Base-by-base conservation (phyloP, 2,888 invertebrate genomes). In the Synanthedon formicaeformis region DNA sequence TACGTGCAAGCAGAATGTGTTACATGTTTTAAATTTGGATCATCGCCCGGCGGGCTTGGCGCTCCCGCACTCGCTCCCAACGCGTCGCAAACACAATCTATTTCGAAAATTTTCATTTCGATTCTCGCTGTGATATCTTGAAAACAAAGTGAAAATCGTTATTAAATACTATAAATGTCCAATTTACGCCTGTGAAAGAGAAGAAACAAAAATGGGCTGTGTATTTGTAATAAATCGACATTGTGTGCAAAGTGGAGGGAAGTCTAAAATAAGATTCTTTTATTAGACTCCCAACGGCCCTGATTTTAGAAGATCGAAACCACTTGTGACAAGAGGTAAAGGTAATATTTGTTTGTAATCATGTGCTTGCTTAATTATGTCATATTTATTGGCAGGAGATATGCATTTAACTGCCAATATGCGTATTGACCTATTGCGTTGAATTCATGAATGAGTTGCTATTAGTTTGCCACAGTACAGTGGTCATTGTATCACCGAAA, bases 21-120 rank as follows among this genome's bases (percentile, higher is more conserved):
- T 79, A 75, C 75, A 71, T 74, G 82, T 75, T 81, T 78, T 80
- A 81, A 76, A 73, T 79, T 85, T 87, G 86, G 87, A 83, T 67
- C 81, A 54, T 55, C 73, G 87, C 87, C 87, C 82, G 77, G 76
- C 67, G 65, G 62, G 73, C 66, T 75, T 69, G 71, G 74, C 78
- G 73, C 66, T 72, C 70, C 66, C 60, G 65, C 63, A 67, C 66
- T 67, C 76, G 76, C 78, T 81, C 66, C 66, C 62, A 63, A 62
- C 63, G 71, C 71, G 72, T 66, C 67, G 59, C 64, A 72, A 72
- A 72, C 64, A 62, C 64, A 62, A 69, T 70, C 67, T 74, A 71
- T 70, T 65, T 64, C 62, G 62, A 69, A 77, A 71, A 69, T 65
- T 68, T 60, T 66, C 65, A 60, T 65, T 56, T 10, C 13, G 11